phyloP scores from a whole-genome alignment of 2,888 invertebrate genomes.

The Ecdyonurus torrentis region DNA sequence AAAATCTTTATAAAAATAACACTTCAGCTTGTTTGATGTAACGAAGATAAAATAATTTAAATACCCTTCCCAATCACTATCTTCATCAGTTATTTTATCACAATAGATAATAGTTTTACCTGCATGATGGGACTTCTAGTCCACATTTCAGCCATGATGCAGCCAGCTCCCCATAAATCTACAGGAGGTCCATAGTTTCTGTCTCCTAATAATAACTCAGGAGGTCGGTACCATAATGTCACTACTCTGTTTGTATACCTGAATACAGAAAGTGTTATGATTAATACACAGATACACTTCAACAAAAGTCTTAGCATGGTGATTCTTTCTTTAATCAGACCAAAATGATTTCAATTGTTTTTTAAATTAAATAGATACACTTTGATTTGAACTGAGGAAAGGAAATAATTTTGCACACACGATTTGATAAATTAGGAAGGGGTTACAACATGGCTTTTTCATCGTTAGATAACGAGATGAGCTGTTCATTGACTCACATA shows the following conservation, averaged over 20 bases:
- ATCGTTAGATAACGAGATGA: no score
- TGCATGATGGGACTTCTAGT: conserved; percentile 82
- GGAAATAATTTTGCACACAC: no score
- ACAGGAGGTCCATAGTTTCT: conserved; percentile 94
- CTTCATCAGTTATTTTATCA: no score
- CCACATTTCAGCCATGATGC: conserved; percentile 99
- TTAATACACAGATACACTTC: neutral
- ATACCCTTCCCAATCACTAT: no score
- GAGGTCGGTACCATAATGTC: conserved; percentile 84
- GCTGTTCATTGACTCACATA: no score
- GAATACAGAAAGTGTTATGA: conserved; percentile 7
- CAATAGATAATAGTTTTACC: conserved; percentile 12
- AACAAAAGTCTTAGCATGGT: neutral
- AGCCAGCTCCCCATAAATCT: conserved; percentile 95
- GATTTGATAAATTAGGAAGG: no score
- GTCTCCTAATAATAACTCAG: conserved; percentile 56
- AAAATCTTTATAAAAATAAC: no score
- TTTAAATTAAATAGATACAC: neutral
- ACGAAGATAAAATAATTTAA: no score
- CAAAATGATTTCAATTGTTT: neutral
- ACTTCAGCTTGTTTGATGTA: no score
- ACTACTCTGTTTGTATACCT: conserved; percentile 97
- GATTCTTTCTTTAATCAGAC: neutral
- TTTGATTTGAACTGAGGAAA: neutral
- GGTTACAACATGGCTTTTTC: no score